phyloP scores from a whole-genome alignment of 2,113 vertebrate genomes.

The Peromyscus polionotus region DNA sequence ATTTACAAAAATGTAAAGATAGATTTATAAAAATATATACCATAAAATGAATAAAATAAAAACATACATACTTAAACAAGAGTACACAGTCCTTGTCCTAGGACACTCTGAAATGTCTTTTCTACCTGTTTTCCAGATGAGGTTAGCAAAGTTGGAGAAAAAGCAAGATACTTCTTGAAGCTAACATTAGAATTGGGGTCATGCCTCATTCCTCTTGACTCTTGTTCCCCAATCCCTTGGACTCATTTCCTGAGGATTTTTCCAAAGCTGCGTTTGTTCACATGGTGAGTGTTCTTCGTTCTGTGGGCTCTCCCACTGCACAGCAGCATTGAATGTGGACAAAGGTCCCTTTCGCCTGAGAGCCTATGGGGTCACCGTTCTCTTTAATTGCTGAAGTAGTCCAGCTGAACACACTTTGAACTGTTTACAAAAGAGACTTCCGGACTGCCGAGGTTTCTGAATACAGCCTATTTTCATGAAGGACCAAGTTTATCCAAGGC shows the following conservation, averaged over 20 bases:
- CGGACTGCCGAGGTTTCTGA: constrained; percentile 1
- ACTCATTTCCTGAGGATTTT: background rate
- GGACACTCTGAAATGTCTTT: background rate
- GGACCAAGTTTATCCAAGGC: constrained; percentile 13
- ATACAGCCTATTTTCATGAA: background rate
- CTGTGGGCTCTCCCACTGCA: background rate
- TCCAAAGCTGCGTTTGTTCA: background rate
- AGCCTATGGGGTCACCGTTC: background rate
- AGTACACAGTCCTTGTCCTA: background rate
- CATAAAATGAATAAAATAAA: background rate
- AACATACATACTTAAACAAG: background rate
- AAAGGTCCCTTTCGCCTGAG: constrained; percentile 19
- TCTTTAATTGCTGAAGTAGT: constrained; percentile 35
- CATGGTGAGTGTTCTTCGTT: background rate
- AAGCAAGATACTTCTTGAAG: background rate
- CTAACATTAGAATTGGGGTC: background rate
- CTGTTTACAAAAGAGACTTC: background rate
- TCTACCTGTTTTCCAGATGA: constrained; percentile 32
- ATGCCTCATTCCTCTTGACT: background rate
- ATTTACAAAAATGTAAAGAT: constrained; percentile 2
- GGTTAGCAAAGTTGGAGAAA: constrained; percentile 14
- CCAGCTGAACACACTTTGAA: constrained; percentile 38
- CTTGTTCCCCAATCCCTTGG: too few species aligned
- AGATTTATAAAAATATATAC: constrained; percentile 12
- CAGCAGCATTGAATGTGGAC: background rate